Conservation (phyloP, 2,113 vertebrate species). For the Helogale parvula region DNA sequence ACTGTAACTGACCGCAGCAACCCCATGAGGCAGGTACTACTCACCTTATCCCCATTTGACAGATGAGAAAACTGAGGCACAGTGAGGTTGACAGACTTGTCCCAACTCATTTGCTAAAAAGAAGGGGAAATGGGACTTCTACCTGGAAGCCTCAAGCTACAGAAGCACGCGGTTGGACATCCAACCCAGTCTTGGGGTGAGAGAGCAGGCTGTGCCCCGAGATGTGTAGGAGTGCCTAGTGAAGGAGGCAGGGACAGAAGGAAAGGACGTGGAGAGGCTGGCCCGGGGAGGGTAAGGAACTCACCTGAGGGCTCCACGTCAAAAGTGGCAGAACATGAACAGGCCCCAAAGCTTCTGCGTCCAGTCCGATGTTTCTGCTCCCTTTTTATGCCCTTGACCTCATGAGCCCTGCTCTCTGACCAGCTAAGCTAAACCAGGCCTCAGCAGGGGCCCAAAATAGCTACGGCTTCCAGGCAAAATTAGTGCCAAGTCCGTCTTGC, state of each 20-base stretch:
- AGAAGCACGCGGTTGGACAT: neutral
- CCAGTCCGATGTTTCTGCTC: neutral
- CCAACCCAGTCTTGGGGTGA: too few species aligned
- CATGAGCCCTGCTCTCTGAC: neutral
- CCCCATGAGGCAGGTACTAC: neutral
- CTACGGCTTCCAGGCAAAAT: slow-evolving; percentile 56
- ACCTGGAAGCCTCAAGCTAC: neutral
- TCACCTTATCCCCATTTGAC: neutral
- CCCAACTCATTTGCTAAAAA: neutral
- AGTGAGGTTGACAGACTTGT: neutral
- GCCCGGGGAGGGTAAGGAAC: neutral
- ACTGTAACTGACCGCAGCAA: neutral
- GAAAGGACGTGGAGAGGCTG: neutral
- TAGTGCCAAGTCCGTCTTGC: neutral
- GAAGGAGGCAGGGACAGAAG: neutral
- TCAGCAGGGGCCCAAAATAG: slow-evolving; percentile 50
- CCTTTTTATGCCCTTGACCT: slow-evolving; percentile 21
- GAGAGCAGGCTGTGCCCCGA: neutral
- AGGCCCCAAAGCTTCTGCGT: neutral
- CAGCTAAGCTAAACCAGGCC: slow-evolving; percentile 59
- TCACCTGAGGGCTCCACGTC: neutral
- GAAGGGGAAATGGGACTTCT: neutral
- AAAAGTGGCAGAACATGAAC: neutral
- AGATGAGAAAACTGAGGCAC: neutral
- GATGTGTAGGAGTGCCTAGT: neutral